Percentiles rank a stretch among this genome's conserved stretches.
These are phyloP conservation scores for Apodemus speciosus DNA, from an alignment of 2,113 vertebrate species.

Conservation along the genomic window DNA sequence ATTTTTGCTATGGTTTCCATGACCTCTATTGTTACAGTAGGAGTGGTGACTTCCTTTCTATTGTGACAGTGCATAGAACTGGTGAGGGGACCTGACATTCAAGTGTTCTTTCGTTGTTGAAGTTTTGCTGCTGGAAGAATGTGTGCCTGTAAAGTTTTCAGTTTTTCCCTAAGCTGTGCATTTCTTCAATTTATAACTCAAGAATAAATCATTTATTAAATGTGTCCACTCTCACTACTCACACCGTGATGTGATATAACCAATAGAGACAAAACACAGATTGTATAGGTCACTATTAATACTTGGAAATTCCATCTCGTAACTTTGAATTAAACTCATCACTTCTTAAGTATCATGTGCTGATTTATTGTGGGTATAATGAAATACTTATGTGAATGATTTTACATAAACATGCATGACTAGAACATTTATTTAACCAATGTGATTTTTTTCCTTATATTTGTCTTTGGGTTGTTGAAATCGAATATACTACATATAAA, in stretches of 20 bases:
- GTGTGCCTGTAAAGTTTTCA: too few relatives aligned
- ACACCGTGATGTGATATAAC: fast-evolving
- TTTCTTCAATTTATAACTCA: not conserved
- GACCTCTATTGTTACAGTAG: not conserved
- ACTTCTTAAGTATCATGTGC: not conserved
- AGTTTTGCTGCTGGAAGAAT: not conserved
- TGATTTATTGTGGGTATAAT: not conserved
- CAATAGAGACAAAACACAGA: not conserved
- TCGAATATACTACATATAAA: not conserved
- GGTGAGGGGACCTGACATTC: not conserved
- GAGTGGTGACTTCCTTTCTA: not conserved
- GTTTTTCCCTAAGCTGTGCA: fast-evolving
- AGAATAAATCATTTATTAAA: too few relatives aligned
- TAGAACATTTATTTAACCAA: not conserved
- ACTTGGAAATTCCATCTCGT: not conserved
- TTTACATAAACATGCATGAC: not conserved
- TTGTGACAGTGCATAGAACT: fast-evolving
- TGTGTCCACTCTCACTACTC: fast-evolving
- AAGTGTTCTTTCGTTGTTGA: too few relatives aligned
- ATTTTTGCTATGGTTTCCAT: not conserved
- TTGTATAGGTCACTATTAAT: not conserved
- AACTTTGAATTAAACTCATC: not conserved
- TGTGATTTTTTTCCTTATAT: not conserved
- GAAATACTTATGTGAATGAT: not conserved
- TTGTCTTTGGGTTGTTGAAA: not conserved